Conservation (phyloP, 2,797 vertebrate genomes). For the Rhinichthys osculus region DNA sequence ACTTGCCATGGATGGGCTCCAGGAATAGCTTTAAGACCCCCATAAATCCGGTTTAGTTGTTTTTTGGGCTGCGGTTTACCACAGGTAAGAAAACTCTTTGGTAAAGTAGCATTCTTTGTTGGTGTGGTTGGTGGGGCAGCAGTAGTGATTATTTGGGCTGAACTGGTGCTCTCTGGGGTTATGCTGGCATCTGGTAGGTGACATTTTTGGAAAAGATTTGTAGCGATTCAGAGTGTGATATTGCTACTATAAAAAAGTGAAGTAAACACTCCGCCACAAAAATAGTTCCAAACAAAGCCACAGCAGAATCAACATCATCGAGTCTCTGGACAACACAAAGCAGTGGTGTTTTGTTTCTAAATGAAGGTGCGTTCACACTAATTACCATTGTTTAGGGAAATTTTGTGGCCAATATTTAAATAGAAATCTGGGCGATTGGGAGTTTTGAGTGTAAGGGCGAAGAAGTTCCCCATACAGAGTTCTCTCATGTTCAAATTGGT, state of each 20-base stretch:
- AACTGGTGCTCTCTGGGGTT: constrained; percentile 16
- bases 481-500: background rate
- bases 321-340: background rate
- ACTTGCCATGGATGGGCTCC: constrained; percentile 92
- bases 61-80: constrained; percentile 76
- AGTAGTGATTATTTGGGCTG: background rate
- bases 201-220: background rate
- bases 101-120: background rate
- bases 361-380: background rate
- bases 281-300: background rate
- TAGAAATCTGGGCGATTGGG: background rate
- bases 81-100: constrained; percentile 71
- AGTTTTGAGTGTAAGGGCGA: too few relatives aligned
- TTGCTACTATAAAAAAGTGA: background rate
- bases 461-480: background rate
- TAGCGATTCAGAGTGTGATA: background rate
- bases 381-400: background rate
- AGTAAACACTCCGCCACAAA: background rate
- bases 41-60: constrained; percentile 77
- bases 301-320: background rate
- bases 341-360: background rate
- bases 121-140: background rate
- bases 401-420: background rate
- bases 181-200: background rate
- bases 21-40: constrained; percentile 85